Base-by-base conservation (phyloP, 2,113 vertebrate species). In the Tachysurus vachellii region DNA sequence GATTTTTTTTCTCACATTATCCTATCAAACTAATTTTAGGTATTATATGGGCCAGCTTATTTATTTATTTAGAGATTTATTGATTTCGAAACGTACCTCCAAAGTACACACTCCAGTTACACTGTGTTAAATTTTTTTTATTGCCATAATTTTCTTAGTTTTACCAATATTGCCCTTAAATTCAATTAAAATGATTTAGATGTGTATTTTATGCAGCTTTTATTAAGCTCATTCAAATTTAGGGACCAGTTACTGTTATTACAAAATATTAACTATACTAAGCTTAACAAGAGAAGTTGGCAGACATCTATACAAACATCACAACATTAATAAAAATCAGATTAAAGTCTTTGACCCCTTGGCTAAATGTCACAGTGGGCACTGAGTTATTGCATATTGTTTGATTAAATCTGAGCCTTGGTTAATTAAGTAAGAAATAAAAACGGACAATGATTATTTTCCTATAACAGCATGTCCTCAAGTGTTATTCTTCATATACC, bases 31-130 rank as follows among this genome's bases (percentile, higher is more conserved):
- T 57, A 5, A 61, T 61, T 42, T 61, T 57, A 61, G 21, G 77
- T 13, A 57, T 2, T 36, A 31, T 19, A 57, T 77, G 50, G 6
- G 26, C 53, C n/a, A 36, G 26, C 26, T n/a, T 77, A 54, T 77
- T 77, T 77, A 77, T 77, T 75, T 75, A 73, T 73, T 17, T 16
- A 23, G 19, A 73, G 42, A 73, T 71, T 42, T 71, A 36, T 71
- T 42, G 3, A 75, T 47, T 75, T 10, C 42, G 23, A 21, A 75
- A 75, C 36, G 11, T 73, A 19, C n/a, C 13, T 54, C 16, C 13
- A n/a, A 77, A 77, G 47, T 53, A 36, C n/a, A 28, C 53, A 79
- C 76, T 56, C 76, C 54, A 80, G 17, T 80, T 80, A 42, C 19
- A 80, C 19, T 80, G 79, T 59, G 19, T 19, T 28, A 5, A 2